Evolutionary conservation across 2,888 invertebrate species (phyloP), one percentile per base, ranked within the genome.

Genomic region (Suillia variegata): DNA sequence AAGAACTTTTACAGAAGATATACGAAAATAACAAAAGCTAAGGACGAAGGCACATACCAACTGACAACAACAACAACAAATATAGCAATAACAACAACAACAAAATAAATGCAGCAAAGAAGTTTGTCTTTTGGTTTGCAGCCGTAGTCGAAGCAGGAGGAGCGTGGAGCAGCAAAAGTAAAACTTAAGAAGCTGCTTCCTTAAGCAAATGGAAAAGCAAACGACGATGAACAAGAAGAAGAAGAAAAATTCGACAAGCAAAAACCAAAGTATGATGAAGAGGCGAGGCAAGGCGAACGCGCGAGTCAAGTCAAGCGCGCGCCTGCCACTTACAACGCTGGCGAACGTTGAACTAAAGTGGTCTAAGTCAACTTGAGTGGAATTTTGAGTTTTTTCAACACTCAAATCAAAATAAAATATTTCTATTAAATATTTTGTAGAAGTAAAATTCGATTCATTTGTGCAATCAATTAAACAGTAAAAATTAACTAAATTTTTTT

Each of bases 61-160:
- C 18, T 45, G 17, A 45, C 17, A 20, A 45, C 45, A 20, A 20
- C 45, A 45, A 56, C 64, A 58, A 50, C 21, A 53, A 45, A 17
- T 6, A 20, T 20, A 45, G 54, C 64, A 58, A 50, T 15, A 53
- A 53, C 54, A 54, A 54, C 59, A 63, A 64, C 60, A 59, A 57
- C 12, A 33, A 56, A 21, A 42, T 24, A 38, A 38, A 42, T 24
- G 71, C 68, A 68, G 72, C 67, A 21, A 50, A 74, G 69, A 74
- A 74, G 72, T 74, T 74, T 73, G 64, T 68, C 67, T 60, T 63
- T 61, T 55, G 68, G 63, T 70, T 66, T 70, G 71, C 74, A 73
- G 34, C 38, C 17, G 22, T 38, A 31, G 18, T 2, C 51, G 50
- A 51, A 38, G 38, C 2, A 22, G 50, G 15, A 48, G 48, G 2